phyloP scores from a whole-genome alignment of 2,888 invertebrate genomes.

The Timema cristinae region DNA sequence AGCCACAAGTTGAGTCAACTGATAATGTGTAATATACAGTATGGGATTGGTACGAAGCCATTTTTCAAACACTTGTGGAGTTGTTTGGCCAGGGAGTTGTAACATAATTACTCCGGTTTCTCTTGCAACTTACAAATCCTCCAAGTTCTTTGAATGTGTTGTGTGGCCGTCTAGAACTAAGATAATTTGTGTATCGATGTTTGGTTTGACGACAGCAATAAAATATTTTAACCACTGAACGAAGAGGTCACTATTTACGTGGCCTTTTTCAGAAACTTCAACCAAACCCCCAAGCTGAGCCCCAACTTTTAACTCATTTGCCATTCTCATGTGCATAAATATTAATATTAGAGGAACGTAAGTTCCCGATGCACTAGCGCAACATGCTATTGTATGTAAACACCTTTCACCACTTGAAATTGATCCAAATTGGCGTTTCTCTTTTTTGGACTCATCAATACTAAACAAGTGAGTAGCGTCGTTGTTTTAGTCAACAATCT shows the following conservation, averaged over 20 bases:
- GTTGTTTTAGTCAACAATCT: background rate
- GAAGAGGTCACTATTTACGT: background rate
- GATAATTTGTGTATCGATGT: background rate
- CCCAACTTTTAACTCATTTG: background rate
- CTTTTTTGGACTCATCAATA: background rate
- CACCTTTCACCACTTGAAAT: background rate
- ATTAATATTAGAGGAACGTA: constrained; percentile 6
- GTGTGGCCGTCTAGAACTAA: constrained; percentile 1
- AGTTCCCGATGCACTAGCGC: background rate
- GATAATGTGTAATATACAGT: background rate
- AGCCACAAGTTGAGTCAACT: background rate
- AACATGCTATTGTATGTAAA: background rate
- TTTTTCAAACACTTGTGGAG: constrained; percentile 1
- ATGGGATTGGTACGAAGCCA: background rate
- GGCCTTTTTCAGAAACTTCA: background rate
- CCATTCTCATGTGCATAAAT: background rate
- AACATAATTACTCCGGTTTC: background rate
- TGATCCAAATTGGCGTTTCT: background rate
- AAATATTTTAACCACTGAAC: background rate
- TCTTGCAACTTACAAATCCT: background rate
- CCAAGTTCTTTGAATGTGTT: background rate
- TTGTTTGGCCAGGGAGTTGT: background rate
- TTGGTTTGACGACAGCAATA: background rate
- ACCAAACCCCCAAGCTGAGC: background rate
- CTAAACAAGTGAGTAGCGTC: background rate